Base-by-base conservation (phyloP, 2,797 vertebrate genomes). In the Etheostoma nigrum region DNA sequence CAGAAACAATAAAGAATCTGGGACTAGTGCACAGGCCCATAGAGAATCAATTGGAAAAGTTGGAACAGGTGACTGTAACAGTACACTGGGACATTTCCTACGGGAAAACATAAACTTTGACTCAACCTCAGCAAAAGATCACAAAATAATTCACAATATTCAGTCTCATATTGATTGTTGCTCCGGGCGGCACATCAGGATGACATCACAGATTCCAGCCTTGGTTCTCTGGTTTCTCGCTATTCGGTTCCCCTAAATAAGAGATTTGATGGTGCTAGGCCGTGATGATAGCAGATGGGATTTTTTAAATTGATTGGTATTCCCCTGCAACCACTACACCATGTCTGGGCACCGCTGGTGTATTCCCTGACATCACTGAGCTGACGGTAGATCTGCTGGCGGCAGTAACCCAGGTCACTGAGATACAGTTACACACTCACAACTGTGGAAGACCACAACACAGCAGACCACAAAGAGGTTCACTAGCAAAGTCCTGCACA, bases 351-450 rank as follows among this genome's bases (percentile, higher is more conserved):
- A 73, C 0, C 13, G 12, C 25, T n/a, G 52, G 74, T 76, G 72
- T 74, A 44, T 71, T 52, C 55, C 53, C 73, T 87, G 82, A 91
- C 87, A 88, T 91, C 86, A 85, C 67, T 62, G 82, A 18, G 6
- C 74, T 44, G 77, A 83, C 73, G 81, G 54, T 27, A 67, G 70
- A 73, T 72, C 70, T 48, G 65, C 80, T 59, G 74, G 64, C 53
- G 19, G 84, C 78, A 19, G 59, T 76, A 82, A 84, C 86, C 76
- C 6, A 10, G 89, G 85, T 92, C 87, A 91, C 64, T 10, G 70
- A 86, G 78, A 82, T 88, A 81, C 78, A 71, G 84, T 89, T 91
- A 82, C 91, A 82, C 89, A 86, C 82, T 73, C 47, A 33, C 14
- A 21, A 53, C 82, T 66, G 42, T 45, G 61, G 47, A 60, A 60